phyloP scores from a whole-genome alignment of 2,888 invertebrate genomes.

The Cheilosia scutellata region DNA sequence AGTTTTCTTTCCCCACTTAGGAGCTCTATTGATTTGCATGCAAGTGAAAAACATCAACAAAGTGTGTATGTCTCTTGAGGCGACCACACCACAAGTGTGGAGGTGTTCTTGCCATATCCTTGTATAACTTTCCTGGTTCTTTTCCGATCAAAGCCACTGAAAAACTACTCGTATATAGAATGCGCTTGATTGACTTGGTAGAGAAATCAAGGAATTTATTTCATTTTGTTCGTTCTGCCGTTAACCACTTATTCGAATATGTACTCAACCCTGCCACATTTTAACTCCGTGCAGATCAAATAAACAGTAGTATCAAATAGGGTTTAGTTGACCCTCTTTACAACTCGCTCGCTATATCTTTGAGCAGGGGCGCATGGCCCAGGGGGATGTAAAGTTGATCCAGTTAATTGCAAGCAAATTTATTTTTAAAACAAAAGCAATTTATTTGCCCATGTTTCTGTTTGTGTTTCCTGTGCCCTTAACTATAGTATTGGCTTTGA shows the following conservation, averaged over 20 bases:
- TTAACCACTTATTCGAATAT: neutral
- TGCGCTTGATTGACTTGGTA: too few species aligned
- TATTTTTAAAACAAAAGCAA: constrained; percentile 64
- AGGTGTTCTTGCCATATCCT: neutral
- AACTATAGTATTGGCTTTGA: neutral
- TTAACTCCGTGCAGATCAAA: neutral
- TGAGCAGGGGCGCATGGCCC: neutral
- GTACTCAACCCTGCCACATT: neutral
- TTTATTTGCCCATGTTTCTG: constrained; percentile 47
- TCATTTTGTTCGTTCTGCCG: too few species aligned
- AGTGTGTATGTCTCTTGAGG: neutral
- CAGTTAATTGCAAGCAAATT: constrained; percentile 63
- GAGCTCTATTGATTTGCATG: neutral
- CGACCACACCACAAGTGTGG: neutral
- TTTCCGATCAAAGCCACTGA: too few species aligned
- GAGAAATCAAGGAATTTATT: too few species aligned
- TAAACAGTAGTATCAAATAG: neutral
- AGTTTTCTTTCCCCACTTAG: neutral
- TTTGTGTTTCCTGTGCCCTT: constrained; percentile 27
- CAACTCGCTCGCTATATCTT: neutral
- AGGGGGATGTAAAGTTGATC: constrained; percentile 41
- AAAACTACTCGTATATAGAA: too few species aligned
- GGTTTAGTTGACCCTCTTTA: neutral
- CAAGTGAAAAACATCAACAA: neutral
- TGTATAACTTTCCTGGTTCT: neutral